A percentile compares a stretch with the other conserved stretches of the same genome.
These are phyloP conservation scores for Germaria angustata DNA, from an alignment of 2,888 invertebrate species.

Conservation along the genomic window DNA sequence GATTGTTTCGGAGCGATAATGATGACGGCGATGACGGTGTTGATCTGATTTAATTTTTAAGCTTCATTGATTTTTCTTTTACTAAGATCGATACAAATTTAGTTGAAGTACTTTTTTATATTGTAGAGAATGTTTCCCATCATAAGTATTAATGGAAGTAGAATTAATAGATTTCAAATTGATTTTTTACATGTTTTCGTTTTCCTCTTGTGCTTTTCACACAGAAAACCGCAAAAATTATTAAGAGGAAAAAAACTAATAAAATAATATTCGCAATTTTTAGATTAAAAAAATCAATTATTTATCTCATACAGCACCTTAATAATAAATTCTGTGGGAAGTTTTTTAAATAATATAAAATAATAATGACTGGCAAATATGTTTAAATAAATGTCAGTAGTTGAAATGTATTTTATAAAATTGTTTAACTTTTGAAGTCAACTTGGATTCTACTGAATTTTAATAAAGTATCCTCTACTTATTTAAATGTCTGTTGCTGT, in stretches of 20 bases:
- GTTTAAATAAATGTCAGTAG: neutral
- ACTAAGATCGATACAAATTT: neutral
- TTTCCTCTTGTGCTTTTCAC: neutral
- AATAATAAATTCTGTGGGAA: conserved; percentile 35
- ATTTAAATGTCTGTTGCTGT: no score
- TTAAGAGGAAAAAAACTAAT: neutral
- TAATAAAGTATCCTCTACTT: no score
- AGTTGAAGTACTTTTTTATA: neutral
- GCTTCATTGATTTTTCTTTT: conserved; percentile 60
- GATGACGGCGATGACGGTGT: neutral
- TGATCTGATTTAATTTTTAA: conserved; percentile 46
- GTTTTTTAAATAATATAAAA: neutral
- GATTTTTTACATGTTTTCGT: neutral
- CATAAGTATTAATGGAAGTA: neutral
- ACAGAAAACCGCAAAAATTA: conserved; percentile 23
- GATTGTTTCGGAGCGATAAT: conserved; percentile 1
- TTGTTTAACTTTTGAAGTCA: neutral
- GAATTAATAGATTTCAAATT: conserved; percentile 34
- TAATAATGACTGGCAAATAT: conserved; percentile 17
- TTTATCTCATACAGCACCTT: neutral
- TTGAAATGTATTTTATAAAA: neutral
- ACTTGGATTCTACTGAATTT: no score
- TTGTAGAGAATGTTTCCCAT: conserved; percentile 34
- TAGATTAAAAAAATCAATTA: conserved; percentile 25
- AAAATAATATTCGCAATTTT: neutral